These are phyloP conservation scores for Hololepta plana DNA, from an alignment of 2,888 invertebrate species.

Conservation along the genomic window DNA sequence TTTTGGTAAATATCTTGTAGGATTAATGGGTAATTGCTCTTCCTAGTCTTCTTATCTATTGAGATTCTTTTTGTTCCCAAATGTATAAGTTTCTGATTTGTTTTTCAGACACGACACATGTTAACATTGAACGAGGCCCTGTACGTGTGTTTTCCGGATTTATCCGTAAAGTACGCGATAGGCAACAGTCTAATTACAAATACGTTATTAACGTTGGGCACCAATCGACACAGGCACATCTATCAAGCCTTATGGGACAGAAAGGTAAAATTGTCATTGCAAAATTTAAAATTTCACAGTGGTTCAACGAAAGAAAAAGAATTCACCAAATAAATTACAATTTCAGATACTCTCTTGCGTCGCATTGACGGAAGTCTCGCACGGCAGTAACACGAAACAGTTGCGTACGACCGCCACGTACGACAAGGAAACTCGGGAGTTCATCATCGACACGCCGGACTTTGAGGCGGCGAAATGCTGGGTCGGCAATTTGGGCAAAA, in stretches of 20 bases:
- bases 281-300: neutral
- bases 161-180: constrained; percentile 61
- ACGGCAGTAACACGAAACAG: constrained; percentile 85
- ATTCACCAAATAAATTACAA: too few relatives aligned
- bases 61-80: too few relatives aligned
- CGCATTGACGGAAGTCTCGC: constrained; percentile 82
- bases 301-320: neutral
- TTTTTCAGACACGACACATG: constrained; percentile 44
- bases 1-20: too few relatives aligned
- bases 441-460: constrained; percentile 80
- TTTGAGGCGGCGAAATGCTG: constrained; percentile 94
- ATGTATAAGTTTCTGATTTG: too few relatives aligned
- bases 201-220: constrained; percentile 54
- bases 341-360: constrained; percentile 66
- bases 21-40: too few relatives aligned
- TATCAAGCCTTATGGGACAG: constrained; percentile 52
- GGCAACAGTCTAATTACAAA: constrained; percentile 60
- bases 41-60: too few relatives aligned
- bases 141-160: constrained; percentile 47
- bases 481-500: constrained; percentile 84
- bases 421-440: constrained; percentile 57
- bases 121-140: constrained; percentile 63
- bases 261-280: constrained; percentile 32
- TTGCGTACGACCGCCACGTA: constrained; percentile 84
- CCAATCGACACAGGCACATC: constrained; percentile 51